Base-by-base conservation (phyloP, 2,888 invertebrate species). In the Andrena flavipes region DNA sequence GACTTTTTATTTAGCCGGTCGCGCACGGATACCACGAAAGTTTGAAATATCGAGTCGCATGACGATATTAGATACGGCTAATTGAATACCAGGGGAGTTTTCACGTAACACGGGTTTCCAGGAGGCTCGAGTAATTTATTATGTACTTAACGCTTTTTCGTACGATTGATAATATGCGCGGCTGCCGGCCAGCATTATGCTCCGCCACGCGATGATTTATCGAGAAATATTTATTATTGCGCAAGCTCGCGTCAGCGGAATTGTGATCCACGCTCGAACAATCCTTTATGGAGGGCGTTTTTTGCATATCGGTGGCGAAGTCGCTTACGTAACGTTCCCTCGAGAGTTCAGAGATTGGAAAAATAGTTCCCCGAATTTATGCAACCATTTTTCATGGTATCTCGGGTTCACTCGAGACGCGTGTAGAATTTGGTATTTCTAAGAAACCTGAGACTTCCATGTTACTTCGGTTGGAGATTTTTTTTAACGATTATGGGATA, bases 121-220 rank as follows among this genome's bases (percentile, higher is more conserved):
- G 29, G 56, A 56, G 51, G 56, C 69, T 48, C 56, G 23, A 6
- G 69, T 82, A 74, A 84, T 84, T 82, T 82, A 82, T 84, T 77
- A 74, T 84, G 69, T 80, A 76, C 80, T 82, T 84, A 84, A 69
- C 72, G 82, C 76, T 76, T 81, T 82, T 78, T 78, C 82, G 69
- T 74, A 64, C 78, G 82, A 84, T 84, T 84, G 74, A 84, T 84
- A 74, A 84, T 74, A 73, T 51, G 49, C 69, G 69, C 26, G 56
- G 68, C 56, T 7, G 2, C 49, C 29, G n/a, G 26, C 63, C 20
- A 13, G 42, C 70, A 65, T 54, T 68, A 51, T 54, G 42, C 35
- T 59, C 56, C 30, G 49, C 42, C 49, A 30, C 42, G 49, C 30
- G 74, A 80, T 69, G 80, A 82, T 82, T 80, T 80, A 82, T 72